Evolutionary conservation across 2,797 vertebrate genomes (phyloP).

Genomic region (Harpagifer antarcticus): DNA sequence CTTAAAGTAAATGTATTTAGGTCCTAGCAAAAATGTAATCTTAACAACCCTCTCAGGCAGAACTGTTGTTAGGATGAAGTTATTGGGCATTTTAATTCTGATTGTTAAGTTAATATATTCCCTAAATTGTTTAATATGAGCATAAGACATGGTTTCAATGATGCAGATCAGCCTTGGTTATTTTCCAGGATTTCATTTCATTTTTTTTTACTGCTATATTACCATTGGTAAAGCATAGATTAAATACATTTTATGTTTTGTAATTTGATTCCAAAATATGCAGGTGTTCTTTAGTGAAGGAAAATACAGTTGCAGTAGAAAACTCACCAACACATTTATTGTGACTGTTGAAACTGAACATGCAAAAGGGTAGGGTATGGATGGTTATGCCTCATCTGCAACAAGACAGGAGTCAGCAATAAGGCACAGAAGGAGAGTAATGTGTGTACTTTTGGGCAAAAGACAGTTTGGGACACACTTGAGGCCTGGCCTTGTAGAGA

Average conservation of each 20-base stretch:
- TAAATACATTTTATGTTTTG: background rate
- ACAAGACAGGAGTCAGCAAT: constrained; percentile 16
- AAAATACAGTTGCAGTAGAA: background rate
- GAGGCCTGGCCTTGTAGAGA: constrained; percentile 57
- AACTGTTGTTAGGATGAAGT: background rate
- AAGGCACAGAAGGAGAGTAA: constrained; percentile 12
- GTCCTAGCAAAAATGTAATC: background rate
- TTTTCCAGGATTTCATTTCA: constrained; percentile 30
- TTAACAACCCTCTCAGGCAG: background rate
- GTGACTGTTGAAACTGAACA: background rate
- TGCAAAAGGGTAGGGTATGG: background rate
- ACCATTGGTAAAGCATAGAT: background rate
- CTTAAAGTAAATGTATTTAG: too few species aligned
- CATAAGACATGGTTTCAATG: constrained; percentile 52
- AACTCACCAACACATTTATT: background rate
- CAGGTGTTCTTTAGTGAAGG: background rate
- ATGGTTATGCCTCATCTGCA: constrained; percentile 1
- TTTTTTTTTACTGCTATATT: background rate
- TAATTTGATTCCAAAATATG: background rate
- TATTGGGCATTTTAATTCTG: constrained; percentile 22
- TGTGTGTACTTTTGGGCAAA: constrained; percentile 57
- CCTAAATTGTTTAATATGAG: constrained; percentile 46
- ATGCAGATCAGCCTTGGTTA: constrained; percentile 55
- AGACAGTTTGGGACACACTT: constrained; percentile 47
- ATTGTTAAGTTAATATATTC: constrained; percentile 46